phyloP scores from a whole-genome alignment of 2,113 vertebrate genomes.

The Scatophagus argus region DNA sequence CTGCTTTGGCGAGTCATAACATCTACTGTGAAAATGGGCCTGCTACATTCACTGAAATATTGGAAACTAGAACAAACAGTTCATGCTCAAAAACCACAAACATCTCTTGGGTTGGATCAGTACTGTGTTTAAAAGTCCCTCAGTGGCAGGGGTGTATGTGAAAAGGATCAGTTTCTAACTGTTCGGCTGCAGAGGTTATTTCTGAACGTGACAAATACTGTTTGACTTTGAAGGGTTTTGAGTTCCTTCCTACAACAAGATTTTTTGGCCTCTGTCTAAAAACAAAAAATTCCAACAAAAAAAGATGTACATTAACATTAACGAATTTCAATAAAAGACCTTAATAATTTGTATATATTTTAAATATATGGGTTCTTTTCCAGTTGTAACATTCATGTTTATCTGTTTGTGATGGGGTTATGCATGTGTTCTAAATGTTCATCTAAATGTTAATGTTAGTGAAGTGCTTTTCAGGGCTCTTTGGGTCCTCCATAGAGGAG shows the following conservation, averaged over 20 bases:
- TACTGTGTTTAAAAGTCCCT: neutral
- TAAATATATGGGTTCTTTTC: neutral
- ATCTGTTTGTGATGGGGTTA: neutral
- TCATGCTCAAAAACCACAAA: constrained; percentile 6
- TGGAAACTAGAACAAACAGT: neutral
- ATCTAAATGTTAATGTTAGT: neutral
- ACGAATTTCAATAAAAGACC: neutral
- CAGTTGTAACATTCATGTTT: no score
- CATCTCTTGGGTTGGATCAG: neutral
- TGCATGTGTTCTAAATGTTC: neutral
- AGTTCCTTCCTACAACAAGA: neutral
- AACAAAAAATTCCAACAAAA: constrained; percentile 1
- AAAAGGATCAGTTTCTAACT: neutral
- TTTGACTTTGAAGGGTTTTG: constrained; percentile 4
- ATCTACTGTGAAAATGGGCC: neutral
- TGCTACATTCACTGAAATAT: neutral
- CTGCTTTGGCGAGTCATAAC: neutral
- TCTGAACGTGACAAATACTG: constrained; percentile 2
- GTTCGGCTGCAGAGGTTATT: neutral
- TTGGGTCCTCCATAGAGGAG: neutral
- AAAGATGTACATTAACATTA: neutral
- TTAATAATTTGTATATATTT: neutral
- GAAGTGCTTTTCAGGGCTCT: neutral
- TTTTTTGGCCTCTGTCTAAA: neutral
- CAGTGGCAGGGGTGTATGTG: neutral